Evolutionary conservation across 2,797 vertebrate species (phyloP).

Genomic region (Hozukius guyotensis): DNA sequence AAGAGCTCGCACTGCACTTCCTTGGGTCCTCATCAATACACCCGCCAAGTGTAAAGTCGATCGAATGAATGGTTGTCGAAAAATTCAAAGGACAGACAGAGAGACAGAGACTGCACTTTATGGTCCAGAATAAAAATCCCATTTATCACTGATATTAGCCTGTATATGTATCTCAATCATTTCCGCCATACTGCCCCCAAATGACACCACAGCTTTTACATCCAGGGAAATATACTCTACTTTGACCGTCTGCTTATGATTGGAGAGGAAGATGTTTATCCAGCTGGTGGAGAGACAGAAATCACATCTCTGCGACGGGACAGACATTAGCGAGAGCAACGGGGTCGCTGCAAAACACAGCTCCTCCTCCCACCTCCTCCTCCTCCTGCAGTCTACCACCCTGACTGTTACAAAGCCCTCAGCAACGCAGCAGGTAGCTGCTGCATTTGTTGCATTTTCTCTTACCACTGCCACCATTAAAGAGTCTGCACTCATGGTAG

Average conservation of each 20-base stretch:
- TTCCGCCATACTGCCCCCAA: background rate
- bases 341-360: slow-evolving; percentile 3
- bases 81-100: background rate
- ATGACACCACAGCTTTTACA: slow-evolving; percentile 10
- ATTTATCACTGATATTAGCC: background rate
- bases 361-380: slow-evolving; percentile 2
- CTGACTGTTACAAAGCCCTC: slow-evolving; percentile 24
- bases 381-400: slow-evolving; percentile 31
- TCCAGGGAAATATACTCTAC: background rate
- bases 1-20: background rate
- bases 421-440: slow-evolving; percentile 8
- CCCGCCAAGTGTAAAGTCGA: background rate
- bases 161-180: background rate
- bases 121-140: background rate
- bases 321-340: background rate
- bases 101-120: background rate
- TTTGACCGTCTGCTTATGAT: background rate
- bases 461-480: background rate
- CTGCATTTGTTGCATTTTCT: slow-evolving; percentile 30
- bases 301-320: slow-evolving; percentile 21
- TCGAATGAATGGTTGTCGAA: background rate
- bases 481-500: background rate
- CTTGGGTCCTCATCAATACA: background rate
- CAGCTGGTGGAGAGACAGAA: slow-evolving; percentile 19
- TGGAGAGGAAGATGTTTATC: slow-evolving; percentile 31